Evolutionary conservation across 2,888 invertebrate species (phyloP).

Genomic region (Ecdyonurus torrentis): DNA sequence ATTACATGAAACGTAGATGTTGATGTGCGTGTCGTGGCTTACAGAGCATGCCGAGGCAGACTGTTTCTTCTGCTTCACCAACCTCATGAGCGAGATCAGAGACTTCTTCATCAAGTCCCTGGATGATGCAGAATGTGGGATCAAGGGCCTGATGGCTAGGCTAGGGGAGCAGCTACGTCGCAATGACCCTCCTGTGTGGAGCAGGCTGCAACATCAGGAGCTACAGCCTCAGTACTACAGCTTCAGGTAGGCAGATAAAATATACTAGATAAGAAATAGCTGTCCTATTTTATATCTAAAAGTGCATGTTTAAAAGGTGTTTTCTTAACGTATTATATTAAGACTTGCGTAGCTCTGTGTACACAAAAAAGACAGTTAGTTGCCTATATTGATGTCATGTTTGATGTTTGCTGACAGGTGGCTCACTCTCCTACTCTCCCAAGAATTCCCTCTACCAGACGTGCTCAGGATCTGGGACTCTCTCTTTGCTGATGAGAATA

Average conservation of each 20-base stretch:
- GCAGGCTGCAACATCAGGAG: slow-evolving; percentile 62
- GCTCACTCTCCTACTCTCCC: slow-evolving; percentile 86
- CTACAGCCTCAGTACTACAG: slow-evolving; percentile 92
- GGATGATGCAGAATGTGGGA: slow-evolving; percentile 84
- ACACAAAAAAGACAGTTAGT: neutral
- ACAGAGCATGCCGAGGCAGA: slow-evolving; percentile 89
- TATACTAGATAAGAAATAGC: no score
- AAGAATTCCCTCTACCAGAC: slow-evolving; percentile 95
- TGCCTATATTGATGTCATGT: neutral
- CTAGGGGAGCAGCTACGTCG: slow-evolving; percentile 57
- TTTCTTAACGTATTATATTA: no score
- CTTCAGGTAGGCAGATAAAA: slow-evolving; percentile 54
- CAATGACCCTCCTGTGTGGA: slow-evolving; percentile 62
- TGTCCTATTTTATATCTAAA: no score
- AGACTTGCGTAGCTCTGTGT: neutral
- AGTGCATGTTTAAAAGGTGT: no score
- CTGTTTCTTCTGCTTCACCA: slow-evolving; percentile 96
- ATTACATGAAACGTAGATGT: neutral
- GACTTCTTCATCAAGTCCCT: slow-evolving; percentile 94
- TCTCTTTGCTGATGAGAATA: slow-evolving; percentile 71
- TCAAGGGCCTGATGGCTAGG: slow-evolving; percentile 75
- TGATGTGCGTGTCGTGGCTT: slow-evolving; percentile 18
- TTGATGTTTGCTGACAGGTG: slow-evolving; percentile 44
- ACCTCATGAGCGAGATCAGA: slow-evolving; percentile 92
- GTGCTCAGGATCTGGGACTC: slow-evolving; percentile 97